Percentiles rank a stretch among this genome's conserved stretches.
phyloP scores from a whole-genome alignment of 2,888 invertebrate species.

The Pycnomerus fuliginosus region DNA sequence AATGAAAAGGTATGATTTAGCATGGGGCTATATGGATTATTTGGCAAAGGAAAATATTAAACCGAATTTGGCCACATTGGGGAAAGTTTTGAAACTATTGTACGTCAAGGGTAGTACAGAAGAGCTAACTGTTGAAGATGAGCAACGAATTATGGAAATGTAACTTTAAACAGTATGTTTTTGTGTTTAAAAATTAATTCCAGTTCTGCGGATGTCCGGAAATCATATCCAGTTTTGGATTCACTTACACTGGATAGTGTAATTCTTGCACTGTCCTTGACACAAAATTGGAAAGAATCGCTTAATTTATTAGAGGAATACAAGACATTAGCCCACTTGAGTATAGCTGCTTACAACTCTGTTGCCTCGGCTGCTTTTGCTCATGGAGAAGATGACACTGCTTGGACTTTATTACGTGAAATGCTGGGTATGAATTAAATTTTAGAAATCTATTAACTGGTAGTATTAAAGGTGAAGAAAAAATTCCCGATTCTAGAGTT shows the following conservation, averaged over 20 bases:
- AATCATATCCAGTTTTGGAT: constrained; percentile 62
- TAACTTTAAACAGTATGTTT: constrained; percentile 41
- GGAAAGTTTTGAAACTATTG: constrained; percentile 60
- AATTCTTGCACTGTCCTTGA: constrained; percentile 63
- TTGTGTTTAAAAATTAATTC: constrained; percentile 17
- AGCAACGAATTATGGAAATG: constrained; percentile 57
- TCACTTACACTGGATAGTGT: constrained; percentile 60
- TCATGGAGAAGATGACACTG: constrained; percentile 58
- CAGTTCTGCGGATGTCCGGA: constrained; percentile 49
- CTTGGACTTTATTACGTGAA: constrained; percentile 61
- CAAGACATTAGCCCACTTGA: constrained; percentile 41
- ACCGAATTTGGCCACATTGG: constrained; percentile 60
- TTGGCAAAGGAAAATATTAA: constrained; percentile 54
- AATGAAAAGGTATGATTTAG: constrained; percentile 53
- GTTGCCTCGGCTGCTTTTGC: constrained; percentile 62
- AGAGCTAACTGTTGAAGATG: constrained; percentile 53
- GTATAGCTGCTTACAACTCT: constrained; percentile 51
- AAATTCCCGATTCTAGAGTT: constrained; percentile 26
- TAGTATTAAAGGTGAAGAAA: constrained; percentile 31
- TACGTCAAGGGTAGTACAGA: constrained; percentile 45
- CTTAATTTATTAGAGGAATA: constrained; percentile 62
- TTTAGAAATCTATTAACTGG: constrained; percentile 1
- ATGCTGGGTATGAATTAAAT: constrained; percentile 48
- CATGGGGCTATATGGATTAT: constrained; percentile 61
- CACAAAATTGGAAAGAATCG: constrained; percentile 64